Conservation (phyloP, 2,888 invertebrate species). For the Macaria notata region DNA sequence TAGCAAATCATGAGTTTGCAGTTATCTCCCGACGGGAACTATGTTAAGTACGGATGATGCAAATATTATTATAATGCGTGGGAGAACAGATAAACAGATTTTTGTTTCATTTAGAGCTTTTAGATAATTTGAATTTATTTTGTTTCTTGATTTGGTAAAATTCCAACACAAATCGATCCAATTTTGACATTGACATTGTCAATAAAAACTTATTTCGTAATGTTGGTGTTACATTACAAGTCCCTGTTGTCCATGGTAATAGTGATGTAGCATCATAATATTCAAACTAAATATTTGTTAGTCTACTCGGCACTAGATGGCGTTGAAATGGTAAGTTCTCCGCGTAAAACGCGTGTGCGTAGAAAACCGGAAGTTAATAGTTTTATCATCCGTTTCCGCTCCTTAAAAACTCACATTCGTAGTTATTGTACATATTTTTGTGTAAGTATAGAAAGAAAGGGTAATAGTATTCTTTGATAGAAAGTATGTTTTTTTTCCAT, state of each 20-base stretch:
- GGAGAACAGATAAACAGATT: slow-evolving; percentile 17
- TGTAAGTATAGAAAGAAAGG: too few relatives aligned
- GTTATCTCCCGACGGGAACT: slow-evolving; percentile 24
- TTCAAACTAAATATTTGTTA: neutral
- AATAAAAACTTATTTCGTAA: neutral
- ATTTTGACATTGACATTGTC: slow-evolving; percentile 6
- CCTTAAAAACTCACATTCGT: too few relatives aligned
- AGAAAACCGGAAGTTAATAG: too few relatives aligned
- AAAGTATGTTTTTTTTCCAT: too few relatives aligned
- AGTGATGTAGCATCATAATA: too few relatives aligned
- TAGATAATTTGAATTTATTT: neutral
- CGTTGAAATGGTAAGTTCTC: too few relatives aligned
- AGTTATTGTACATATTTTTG: too few relatives aligned
- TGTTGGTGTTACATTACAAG: neutral
- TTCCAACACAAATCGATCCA: slow-evolving; percentile 4
- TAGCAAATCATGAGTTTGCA: slow-evolving; percentile 14
- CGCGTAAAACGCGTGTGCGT: neutral
- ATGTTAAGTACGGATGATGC: slow-evolving; percentile 8
- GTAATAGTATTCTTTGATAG: too few relatives aligned
- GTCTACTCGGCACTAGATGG: neutral
- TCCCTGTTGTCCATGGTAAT: too few relatives aligned
- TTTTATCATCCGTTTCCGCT: too few relatives aligned
- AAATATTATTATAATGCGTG: slow-evolving; percentile 17
- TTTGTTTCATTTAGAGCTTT: slow-evolving; percentile 2
- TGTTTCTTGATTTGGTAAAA: neutral